phyloP scores from a whole-genome alignment of 2,113 vertebrate species.

The Nematolebias whitei region DNA sequence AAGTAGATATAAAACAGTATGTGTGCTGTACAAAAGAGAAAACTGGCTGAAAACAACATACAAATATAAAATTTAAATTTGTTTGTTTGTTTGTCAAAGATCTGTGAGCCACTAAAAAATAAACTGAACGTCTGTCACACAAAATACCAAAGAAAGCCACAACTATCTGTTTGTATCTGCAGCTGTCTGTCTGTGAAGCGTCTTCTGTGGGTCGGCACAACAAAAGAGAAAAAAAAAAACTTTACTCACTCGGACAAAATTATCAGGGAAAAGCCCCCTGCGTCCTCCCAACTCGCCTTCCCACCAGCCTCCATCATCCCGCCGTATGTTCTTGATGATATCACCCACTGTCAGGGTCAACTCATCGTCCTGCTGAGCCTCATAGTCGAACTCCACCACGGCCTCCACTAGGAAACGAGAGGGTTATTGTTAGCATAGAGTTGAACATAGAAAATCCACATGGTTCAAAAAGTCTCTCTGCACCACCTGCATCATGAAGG shows the following conservation, averaged over 20 bases:
- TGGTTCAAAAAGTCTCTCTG: no score
- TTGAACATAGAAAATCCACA: no score
- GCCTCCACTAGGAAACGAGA: slow-evolving; percentile 88
- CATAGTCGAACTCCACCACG: slow-evolving; percentile 98
- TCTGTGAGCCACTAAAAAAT: neutral
- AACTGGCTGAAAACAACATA: neutral
- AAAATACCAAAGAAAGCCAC: neutral
- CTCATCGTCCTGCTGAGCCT: slow-evolving; percentile 98
- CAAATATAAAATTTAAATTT: no score
- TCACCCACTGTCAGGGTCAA: slow-evolving; percentile 96
- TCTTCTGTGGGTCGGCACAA: slow-evolving; percentile 4
- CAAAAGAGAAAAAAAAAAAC: neutral
- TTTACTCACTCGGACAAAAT: slow-evolving; percentile 98
- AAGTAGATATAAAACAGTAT: neutral
- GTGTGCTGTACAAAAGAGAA: neutral
- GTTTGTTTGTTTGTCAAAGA: neutral
- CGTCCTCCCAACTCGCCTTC: slow-evolving; percentile 96
- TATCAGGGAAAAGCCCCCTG: slow-evolving; percentile 98
- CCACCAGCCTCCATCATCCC: slow-evolving; percentile 98
- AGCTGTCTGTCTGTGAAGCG: neutral
- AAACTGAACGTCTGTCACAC: neutral
- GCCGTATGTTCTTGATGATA: slow-evolving; percentile 95
- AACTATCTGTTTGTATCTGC: neutral
- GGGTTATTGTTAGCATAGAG: neutral
- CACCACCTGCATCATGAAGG: no score